Evolutionary conservation across 2,113 vertebrate species (phyloP).

Genomic region (Microcebus lehilahytsara): DNA sequence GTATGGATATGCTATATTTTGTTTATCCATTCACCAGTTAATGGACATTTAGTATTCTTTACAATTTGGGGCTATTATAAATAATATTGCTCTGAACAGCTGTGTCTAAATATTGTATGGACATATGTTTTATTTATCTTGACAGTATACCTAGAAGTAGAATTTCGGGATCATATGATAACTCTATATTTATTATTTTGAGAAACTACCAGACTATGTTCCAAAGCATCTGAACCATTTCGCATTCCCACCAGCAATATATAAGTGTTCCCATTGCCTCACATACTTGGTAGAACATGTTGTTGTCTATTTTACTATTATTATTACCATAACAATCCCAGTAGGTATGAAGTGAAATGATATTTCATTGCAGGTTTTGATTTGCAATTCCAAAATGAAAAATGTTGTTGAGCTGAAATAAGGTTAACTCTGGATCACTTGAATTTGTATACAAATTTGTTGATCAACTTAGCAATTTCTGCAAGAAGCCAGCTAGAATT

Average conservation of each 20-base stretch:
- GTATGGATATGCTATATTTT: not conserved
- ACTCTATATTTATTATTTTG: not conserved
- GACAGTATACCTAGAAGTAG: not conserved
- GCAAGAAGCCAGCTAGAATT: not conserved
- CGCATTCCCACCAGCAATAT: not conserved
- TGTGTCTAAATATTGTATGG: not conserved
- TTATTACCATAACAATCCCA: not conserved
- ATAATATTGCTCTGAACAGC: not conserved
- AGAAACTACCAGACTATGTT: too few species aligned
- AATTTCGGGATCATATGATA: not conserved
- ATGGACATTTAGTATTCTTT: not conserved
- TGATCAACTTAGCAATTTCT: not conserved
- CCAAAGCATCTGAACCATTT: not conserved
- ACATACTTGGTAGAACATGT: not conserved
- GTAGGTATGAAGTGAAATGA: not conserved
- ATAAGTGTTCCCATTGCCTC: not conserved
- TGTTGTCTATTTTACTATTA: not conserved
- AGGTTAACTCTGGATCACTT: not conserved
- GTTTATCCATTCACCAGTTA: not conserved
- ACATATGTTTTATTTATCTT: not conserved
- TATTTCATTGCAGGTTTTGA: not conserved
- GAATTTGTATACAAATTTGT: not conserved
- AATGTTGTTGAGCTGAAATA: not conserved
- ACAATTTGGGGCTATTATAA: not conserved
- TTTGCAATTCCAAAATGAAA: not conserved